Percentiles rank a stretch among this genome's conserved stretches.
phyloP scores from a whole-genome alignment of 92 coral and sea anemone species.

The Porites lobata region DNA sequence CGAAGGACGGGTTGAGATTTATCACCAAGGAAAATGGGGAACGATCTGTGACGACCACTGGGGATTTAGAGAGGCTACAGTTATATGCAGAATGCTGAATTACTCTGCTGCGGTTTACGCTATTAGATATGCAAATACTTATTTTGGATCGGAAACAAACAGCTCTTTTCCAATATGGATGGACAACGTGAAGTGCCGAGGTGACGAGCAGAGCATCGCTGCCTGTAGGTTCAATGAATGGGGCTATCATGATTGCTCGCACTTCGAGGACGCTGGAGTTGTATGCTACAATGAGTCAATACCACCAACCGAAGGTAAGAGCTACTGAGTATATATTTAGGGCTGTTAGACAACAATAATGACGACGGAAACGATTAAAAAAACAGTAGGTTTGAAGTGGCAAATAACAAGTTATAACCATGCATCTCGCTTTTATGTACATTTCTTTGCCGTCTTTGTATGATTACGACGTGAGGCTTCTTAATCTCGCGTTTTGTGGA shows the following conservation, averaged over 20 bases:
- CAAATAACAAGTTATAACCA: too few relatives aligned
- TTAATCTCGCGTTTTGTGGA: too few relatives aligned
- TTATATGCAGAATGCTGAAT: conserved; percentile 37
- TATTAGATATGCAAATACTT: neutral
- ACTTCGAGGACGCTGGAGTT: conserved; percentile 33
- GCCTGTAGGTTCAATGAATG: conserved; percentile 31
- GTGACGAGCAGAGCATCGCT: conserved; percentile 38
- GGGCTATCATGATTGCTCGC: conserved; percentile 4
- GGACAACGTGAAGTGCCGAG: conserved; percentile 50
- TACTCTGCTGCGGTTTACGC: conserved; percentile 18
- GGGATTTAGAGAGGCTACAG: conserved; percentile 24
- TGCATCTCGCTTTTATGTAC: too few relatives aligned
- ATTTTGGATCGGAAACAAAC: conserved; percentile 24
- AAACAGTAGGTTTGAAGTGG: too few relatives aligned
- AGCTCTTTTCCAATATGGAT: conserved; percentile 20
- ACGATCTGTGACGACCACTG: conserved; percentile 40
- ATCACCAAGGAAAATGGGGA: conserved; percentile 28
- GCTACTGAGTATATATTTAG: neutral
- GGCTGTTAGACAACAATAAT: too few relatives aligned
- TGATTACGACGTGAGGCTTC: too few relatives aligned
- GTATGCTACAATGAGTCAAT: conserved; percentile 28
- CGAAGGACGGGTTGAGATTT: conserved; percentile 41
- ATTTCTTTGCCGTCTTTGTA: too few relatives aligned
- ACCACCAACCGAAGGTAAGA: conserved; percentile 29
- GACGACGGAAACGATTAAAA: too few relatives aligned